These are phyloP conservation scores for Macaria liturata DNA, from an alignment of 2,888 invertebrate genomes.

Conservation along the genomic window DNA sequence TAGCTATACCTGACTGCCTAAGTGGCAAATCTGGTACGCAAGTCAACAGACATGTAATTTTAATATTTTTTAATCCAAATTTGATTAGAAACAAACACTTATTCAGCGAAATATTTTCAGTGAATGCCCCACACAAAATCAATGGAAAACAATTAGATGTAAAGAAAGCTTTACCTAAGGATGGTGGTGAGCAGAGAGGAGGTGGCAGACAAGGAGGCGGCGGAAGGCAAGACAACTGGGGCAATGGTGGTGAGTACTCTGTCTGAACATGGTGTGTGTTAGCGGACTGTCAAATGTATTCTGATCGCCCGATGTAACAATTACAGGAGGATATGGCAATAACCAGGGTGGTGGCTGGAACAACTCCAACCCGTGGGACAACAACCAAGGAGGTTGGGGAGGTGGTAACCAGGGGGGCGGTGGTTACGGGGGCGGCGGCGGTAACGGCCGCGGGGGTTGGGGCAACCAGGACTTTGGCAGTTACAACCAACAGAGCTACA, in stretches of 20 bases:
- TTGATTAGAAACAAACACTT: too few species aligned
- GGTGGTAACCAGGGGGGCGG: slow-evolving; percentile 83
- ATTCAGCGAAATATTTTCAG: slow-evolving; percentile 58
- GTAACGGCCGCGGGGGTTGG: slow-evolving; percentile 77
- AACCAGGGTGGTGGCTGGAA: slow-evolving; percentile 75
- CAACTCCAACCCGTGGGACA: slow-evolving; percentile 26
- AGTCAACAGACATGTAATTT: slow-evolving; percentile 57
- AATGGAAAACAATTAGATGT: slow-evolving; percentile 95
- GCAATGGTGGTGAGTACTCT: slow-evolving; percentile 44
- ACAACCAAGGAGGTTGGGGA: slow-evolving; percentile 80
- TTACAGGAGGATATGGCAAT: slow-evolving; percentile 79
- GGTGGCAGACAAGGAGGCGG: slow-evolving; percentile 78
- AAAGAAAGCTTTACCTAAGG: slow-evolving; percentile 96
- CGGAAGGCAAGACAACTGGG: slow-evolving; percentile 67
- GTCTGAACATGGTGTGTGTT: not conserved
- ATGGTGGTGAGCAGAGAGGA: slow-evolving; percentile 84
- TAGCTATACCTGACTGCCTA: slow-evolving; percentile 74
- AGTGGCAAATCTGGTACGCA: slow-evolving; percentile 73
- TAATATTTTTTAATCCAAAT: not conserved
- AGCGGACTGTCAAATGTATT: slow-evolving; percentile 1
- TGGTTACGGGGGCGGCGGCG: slow-evolving; percentile 58
- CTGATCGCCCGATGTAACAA: slow-evolving; percentile 19
- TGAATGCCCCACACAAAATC: slow-evolving; percentile 92
- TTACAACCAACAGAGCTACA: slow-evolving; percentile 92
- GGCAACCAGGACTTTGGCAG: slow-evolving; percentile 89